These are phyloP conservation scores for Serranus cabrilla DNA, from an alignment of 2,797 vertebrate genomes.

Conservation along the genomic window DNA sequence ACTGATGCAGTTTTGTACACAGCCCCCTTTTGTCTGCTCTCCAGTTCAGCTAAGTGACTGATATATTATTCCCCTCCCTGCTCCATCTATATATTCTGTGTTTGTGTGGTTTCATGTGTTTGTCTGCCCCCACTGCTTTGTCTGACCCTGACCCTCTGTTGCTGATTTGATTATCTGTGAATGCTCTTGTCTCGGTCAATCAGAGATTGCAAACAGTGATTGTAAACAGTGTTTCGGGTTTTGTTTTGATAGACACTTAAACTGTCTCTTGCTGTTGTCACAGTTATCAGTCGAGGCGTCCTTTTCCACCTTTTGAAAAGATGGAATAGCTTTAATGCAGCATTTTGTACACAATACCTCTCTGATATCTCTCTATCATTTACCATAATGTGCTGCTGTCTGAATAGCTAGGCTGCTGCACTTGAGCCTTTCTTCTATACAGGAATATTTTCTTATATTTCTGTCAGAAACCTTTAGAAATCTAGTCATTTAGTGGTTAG, in stretches of 20 bases:
- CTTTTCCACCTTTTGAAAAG: slow-evolving; percentile 16
- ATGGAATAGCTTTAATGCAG: slow-evolving; percentile 25
- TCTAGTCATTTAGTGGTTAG: too few species aligned
- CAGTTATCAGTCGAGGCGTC: slow-evolving; percentile 2
- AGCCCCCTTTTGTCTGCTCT: background rate
- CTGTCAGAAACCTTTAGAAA: background rate
- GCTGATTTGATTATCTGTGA: slow-evolving; percentile 5
- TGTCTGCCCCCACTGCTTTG: background rate
- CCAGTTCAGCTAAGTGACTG: background rate
- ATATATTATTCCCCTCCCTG: too few species aligned
- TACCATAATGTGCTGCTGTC: slow-evolving; percentile 37
- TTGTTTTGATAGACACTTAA: slow-evolving; percentile 18
- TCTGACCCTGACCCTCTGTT: background rate
- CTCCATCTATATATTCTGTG: background rate
- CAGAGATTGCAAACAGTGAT: background rate
- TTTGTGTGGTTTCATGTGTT: background rate
- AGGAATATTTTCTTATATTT: background rate
- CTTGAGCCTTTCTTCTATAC: background rate
- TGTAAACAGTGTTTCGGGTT: slow-evolving; percentile 7
- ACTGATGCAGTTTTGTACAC: background rate
- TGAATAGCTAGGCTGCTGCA: slow-evolving; percentile 8
- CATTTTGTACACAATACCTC: slow-evolving; percentile 14
- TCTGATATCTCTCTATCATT: slow-evolving; percentile 17
- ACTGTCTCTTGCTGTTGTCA: background rate
- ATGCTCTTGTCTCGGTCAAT: background rate